Percentiles rank a stretch among this genome's conserved stretches.
Evolutionary conservation across 2,113 vertebrate genomes (phyloP).

Genomic region (Hippoglossus stenolepis): DNA sequence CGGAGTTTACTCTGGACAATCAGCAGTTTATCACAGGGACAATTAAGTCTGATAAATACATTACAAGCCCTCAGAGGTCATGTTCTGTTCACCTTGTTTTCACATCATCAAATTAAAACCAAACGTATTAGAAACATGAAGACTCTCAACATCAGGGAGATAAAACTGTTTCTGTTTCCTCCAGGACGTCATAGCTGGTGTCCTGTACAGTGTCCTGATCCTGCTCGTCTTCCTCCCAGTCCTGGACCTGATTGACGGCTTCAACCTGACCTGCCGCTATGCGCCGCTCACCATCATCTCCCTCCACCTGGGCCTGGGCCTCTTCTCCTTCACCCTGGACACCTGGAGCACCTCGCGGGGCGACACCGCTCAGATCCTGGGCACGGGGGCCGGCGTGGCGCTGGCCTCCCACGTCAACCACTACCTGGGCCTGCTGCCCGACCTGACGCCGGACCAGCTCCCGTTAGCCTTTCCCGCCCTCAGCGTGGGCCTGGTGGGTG

Average conservation of each 20-base stretch:
- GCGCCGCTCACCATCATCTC: slow-evolving; percentile 90
- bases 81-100: too few relatives aligned
- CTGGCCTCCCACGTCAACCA: slow-evolving; percentile 89
- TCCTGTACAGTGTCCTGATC: slow-evolving; percentile 91
- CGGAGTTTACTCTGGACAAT: too few relatives aligned
- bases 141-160: too few relatives aligned
- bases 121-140: too few relatives aligned
- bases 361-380: slow-evolving; percentile 95
- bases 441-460: slow-evolving; percentile 80
- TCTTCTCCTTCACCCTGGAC: slow-evolving; percentile 96
- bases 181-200: slow-evolving; percentile 93
- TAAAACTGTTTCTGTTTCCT: not conserved
- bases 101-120: too few relatives aligned
- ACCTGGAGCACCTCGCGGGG: slow-evolving; percentile 97
- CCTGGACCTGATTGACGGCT: slow-evolving; percentile 90
- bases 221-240: slow-evolving; percentile 88
- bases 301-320: slow-evolving; percentile 89
- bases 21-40: too few relatives aligned
- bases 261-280: slow-evolving; percentile 88
- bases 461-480: slow-evolving; percentile 82
- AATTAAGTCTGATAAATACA: too few relatives aligned
- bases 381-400: slow-evolving; percentile 92
- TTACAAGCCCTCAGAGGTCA: too few relatives aligned
- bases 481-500: slow-evolving; percentile 77
- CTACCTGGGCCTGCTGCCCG: slow-evolving; percentile 84